A percentile compares a stretch with the other conserved stretches of the same genome.
These are phyloP conservation scores for Hippopotamyrus pictus DNA, from an alignment of 2,797 vertebrate species.

Conservation along the genomic window DNA sequence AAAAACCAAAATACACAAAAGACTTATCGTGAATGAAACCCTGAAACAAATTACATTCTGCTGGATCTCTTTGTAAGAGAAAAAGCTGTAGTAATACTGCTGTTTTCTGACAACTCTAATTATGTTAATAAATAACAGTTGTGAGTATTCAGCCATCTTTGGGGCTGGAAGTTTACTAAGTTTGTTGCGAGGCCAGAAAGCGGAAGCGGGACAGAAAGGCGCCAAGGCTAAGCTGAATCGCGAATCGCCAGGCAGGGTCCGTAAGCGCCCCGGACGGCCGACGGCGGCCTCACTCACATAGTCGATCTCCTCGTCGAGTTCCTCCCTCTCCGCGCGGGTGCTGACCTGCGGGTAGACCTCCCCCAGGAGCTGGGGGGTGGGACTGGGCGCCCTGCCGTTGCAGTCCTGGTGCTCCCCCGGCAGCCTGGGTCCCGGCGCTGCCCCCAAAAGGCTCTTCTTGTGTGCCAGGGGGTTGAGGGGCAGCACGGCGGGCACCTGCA, in stretches of 20 bases:
- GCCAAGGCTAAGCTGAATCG: neutral
- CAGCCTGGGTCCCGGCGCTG: slow-evolving; percentile 22
- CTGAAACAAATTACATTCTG: neutral
- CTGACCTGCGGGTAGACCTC: slow-evolving; percentile 93
- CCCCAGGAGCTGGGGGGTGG: slow-evolving; percentile 65
- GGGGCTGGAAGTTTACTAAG: neutral
- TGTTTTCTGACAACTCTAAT: neutral
- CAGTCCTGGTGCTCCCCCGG: slow-evolving; percentile 75
- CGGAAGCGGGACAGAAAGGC: neutral
- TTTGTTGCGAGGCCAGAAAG: neutral
- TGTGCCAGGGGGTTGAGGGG: slow-evolving; percentile 47
- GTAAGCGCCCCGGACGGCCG: neutral
- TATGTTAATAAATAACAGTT: neutral
- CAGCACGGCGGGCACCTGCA: slow-evolving; percentile 57
- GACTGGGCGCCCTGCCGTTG: slow-evolving; percentile 81
- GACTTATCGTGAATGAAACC: neutral
- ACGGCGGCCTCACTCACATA: slow-evolving; percentile 69
- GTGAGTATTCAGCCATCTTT: neutral
- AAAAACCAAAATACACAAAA: neutral
- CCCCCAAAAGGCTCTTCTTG: slow-evolving; percentile 65
- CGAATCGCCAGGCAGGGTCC: neutral
- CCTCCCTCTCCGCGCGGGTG: slow-evolving; percentile 70
- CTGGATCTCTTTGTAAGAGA: neutral
- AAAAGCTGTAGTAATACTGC: neutral
- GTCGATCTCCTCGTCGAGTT: slow-evolving; percentile 89